Evolutionary conservation across 2,113 vertebrate species (phyloP), one percentile per base, ranked within the genome.

Genomic region (Pterocles orientalis): DNA sequence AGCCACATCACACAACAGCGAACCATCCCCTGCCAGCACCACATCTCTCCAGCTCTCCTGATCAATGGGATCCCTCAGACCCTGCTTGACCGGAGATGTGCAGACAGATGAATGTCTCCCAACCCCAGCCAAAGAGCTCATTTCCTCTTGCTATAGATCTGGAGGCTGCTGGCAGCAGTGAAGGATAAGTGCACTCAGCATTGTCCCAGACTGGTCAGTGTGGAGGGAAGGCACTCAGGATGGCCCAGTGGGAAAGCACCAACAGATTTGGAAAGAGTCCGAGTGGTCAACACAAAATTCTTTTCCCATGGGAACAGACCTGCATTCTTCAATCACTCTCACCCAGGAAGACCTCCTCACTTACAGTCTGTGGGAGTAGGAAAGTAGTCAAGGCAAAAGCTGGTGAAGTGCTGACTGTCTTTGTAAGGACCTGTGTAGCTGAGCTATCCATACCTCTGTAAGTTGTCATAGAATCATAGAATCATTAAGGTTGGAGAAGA

Each of bases 81-180:
- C 50, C 45, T 3, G 34, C 77, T 84, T 75, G 73, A 82, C 83
- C 8, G 28, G 61, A 95, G 91, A 68, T 7, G 2, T 70, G 21
- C 76, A 15, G n/a, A 76, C 54, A 91, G 86, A 92, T 86, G 94
- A 57, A 96, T 90, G 64, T 68, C 79, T 96, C 66, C 90, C 81
- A 73, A 2, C 14, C 39, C 64, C 65, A 43, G 96, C 90, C 95
- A 97, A 97, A 94, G 92, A 90, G 25, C 57, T 92, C 34, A 96
- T 96, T 92, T 95, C 69, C 77, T 94, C 61, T 80, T 21, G 33
- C 82, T 92, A 92, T 95, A 97, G 94, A 96, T 96, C 94, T 88
- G 60, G 60, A 91, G 60, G 51, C 79, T 87, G 11, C 91, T 90
- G 91, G 73, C 92, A 93, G 83, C 34, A 1, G 54, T 6, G 79